Conservation (phyloP, 2,888 invertebrate genomes). For the Branchellion lobata region DNA sequence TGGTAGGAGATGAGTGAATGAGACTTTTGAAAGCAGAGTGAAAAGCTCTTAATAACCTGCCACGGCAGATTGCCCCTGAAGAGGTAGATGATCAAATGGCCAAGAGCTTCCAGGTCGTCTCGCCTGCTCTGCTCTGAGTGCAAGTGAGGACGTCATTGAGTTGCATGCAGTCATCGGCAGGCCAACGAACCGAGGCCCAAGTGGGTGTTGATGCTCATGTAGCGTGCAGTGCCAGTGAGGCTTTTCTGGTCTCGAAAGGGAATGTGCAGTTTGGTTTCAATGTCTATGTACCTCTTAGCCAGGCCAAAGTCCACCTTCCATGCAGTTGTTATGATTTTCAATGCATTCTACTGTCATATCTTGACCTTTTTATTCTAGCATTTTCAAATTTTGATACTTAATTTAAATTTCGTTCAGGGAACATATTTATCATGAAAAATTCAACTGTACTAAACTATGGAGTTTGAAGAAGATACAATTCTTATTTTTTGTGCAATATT, state of each 20-base stretch:
- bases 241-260: slow-evolving; percentile 99
- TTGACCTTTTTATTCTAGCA: too few species aligned
- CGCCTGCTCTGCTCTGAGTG: slow-evolving; percentile 94
- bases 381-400: too few species aligned
- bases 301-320: slow-evolving; percentile 99
- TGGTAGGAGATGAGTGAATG: slow-evolving; percentile 65
- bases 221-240: slow-evolving; percentile 97
- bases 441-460: too few species aligned
- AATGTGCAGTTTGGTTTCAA: slow-evolving; percentile 90
- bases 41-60: slow-evolving; percentile 38
- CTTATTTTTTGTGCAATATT: too few species aligned
- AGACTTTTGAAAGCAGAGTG: not conserved
- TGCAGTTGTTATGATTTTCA: slow-evolving; percentile 61
- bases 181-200: slow-evolving; percentile 98
- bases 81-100: slow-evolving; percentile 99
- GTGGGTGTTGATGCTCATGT: slow-evolving; percentile 99
- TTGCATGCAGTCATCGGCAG: too few species aligned
- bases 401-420: too few species aligned
- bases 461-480: too few species aligned
- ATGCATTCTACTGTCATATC: too few species aligned
- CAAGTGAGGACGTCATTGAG: too few species aligned
- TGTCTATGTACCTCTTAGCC: slow-evolving; percentile 99
- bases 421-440: too few species aligned
- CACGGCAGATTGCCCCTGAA: slow-evolving; percentile 62
- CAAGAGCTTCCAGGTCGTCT: slow-evolving; percentile 97